phyloP scores from a whole-genome alignment of 2,797 vertebrate genomes.

The Strix occidentalis region DNA sequence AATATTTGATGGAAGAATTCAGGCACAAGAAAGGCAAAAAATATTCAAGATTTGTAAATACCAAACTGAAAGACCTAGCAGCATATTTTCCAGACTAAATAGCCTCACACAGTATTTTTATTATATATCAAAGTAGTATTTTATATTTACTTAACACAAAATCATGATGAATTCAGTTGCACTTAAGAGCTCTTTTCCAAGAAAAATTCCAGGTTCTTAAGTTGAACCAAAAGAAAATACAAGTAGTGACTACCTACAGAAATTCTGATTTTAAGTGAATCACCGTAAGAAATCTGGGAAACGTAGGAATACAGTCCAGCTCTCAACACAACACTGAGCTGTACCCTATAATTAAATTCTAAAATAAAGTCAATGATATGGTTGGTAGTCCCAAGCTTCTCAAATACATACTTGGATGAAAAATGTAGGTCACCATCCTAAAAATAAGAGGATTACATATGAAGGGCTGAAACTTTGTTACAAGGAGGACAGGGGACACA shows the following conservation, averaged over 20 bases:
- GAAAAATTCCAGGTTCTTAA: neutral
- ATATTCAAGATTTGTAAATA: neutral
- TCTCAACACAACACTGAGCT: neutral
- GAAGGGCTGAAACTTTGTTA: neutral
- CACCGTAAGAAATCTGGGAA: neutral
- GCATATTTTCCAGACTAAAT: neutral
- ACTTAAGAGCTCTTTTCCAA: neutral
- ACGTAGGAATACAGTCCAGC: neutral
- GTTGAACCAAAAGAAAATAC: neutral
- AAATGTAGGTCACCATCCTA: slow-evolving; percentile 22
- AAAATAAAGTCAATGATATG: neutral
- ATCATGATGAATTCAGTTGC: neutral
- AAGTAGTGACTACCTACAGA: neutral
- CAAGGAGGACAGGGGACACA: accelerated
- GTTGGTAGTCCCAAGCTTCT: neutral
- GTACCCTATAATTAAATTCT: neutral
- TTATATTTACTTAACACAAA: neutral
- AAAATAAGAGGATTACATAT: slow-evolving; percentile 13
- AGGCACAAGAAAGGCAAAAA: neutral
- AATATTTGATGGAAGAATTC: neutral
- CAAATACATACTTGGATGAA: neutral
- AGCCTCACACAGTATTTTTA: neutral
- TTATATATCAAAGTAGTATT: neutral
- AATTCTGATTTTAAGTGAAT: neutral
- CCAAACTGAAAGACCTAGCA: neutral